Base-by-base conservation (phyloP, 2,797 vertebrate species). In the Hydrocynus forskahlii region DNA sequence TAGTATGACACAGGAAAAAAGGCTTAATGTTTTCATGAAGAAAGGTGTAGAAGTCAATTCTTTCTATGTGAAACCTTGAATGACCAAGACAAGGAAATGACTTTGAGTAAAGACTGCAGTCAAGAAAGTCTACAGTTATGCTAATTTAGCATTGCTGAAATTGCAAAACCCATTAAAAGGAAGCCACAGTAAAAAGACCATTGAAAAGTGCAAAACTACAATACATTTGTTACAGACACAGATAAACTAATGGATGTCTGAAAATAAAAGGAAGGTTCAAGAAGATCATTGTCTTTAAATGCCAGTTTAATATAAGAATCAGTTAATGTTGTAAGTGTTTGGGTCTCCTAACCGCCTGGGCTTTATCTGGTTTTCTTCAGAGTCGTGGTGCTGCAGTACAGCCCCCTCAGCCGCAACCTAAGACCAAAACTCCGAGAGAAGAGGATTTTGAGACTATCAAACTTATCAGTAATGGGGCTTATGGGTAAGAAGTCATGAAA, bases 401-500 rank as follows among this genome's bases (percentile, higher is more conserved):
- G 35, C 88, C 94, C 43, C 94, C 94, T 82, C 89, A 89, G 0
- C 83, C 87, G 0, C 91, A 88, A 48, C 21, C 87, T 13, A 94
- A 93, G 77, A 88, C 91, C 85, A 98, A 96, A 94, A 88, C 96
- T 0, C 97, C 97, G 0, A 95, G 95, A 75, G 97, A 98, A 88
- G 97, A 98, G 81, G 96, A 98, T 88, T 98, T 99, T 86, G 97
- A 99, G 88, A 98, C 94, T 86, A 97, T 98, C 89, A 99, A 99
- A 87, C 94, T 99, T 17, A 98, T 99, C 93, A 99, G 97, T 90
- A 99, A 99, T 82, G 97, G 97, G 70, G 97, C 97, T 71, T 99
- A 99, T 80, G 97, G 97, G 97, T 99, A 92, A 90, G 91, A 67
- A 29, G 29, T 29, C 29, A 29, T 29, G 29, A 29, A 29, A 29